phyloP scores from a whole-genome alignment of 1,140 invertebrate species.

The Campoletis sonorensis region DNA sequence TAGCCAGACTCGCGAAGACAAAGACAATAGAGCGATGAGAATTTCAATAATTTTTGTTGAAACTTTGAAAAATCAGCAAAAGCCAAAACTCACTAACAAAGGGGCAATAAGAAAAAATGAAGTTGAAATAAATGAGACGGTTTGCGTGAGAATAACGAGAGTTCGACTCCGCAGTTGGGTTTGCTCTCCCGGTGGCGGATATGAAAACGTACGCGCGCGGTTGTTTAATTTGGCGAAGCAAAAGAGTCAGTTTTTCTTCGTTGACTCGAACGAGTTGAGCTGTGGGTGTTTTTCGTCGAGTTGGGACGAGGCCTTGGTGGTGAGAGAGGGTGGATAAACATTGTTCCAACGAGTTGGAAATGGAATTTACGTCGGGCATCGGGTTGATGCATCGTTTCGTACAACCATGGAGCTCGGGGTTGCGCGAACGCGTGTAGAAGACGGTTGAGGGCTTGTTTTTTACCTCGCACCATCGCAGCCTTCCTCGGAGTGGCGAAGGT shows the following conservation, averaged over 20 bases:
- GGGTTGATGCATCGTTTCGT: constrained; percentile 35
- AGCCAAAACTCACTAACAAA: background rate
- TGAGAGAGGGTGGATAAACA: constrained; percentile 33
- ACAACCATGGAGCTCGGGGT: background rate
- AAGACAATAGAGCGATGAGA: too few relatives aligned
- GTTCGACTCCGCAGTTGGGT: background rate
- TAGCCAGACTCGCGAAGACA: too few relatives aligned
- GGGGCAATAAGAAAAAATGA: background rate
- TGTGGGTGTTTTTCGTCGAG: constrained; percentile 19
- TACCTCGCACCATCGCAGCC: background rate
- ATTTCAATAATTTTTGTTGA: too few relatives aligned
- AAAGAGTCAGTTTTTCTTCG: constrained; percentile 41
- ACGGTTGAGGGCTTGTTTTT: constrained; percentile 42
- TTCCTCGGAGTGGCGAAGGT: constrained; percentile 5
- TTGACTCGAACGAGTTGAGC: constrained; percentile 15
- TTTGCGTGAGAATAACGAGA: constrained; percentile 1
- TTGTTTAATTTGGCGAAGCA: constrained; percentile 38
- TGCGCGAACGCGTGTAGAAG: constrained; percentile 4
- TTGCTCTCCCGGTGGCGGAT: background rate
- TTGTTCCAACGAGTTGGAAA: constrained; percentile 42
- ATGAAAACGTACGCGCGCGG: constrained; percentile 26
- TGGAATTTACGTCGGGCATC: constrained; percentile 41
- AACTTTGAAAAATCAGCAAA: too few relatives aligned
- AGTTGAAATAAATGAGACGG: background rate
- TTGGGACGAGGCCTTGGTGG: constrained; percentile 15